These are phyloP conservation scores for Sarotherodon lohbergeri DNA, from an alignment of 2,113 vertebrate genomes.

Conservation along the genomic window DNA sequence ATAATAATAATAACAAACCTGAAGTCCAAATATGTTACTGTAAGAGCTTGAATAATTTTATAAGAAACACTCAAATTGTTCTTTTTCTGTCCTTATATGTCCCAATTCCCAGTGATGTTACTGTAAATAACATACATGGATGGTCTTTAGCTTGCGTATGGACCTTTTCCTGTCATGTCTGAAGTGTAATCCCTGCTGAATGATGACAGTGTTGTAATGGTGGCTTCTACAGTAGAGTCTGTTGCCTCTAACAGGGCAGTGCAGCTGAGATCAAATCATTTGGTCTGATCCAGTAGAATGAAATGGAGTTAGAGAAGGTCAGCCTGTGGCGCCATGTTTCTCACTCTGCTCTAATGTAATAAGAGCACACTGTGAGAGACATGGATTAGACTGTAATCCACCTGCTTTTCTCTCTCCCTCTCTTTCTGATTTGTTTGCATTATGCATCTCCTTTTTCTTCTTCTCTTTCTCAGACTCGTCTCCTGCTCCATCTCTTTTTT, in stretches of 20 bases:
- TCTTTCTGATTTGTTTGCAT: not conserved
- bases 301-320: conserved; percentile 59
- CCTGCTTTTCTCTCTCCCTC: not conserved
- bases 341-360: conserved; percentile 44
- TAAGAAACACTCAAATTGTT: not conserved
- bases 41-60: not conserved
- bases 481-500: not conserved
- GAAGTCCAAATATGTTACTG: not conserved
- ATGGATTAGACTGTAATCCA: conserved; percentile 41
- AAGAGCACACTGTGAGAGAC: conserved; percentile 18
- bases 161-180: not conserved
- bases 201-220: not conserved
- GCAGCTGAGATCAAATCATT: conserved; percentile 38
- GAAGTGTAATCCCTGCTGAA: not conserved
- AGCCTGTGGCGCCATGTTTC: conserved; percentile 8
- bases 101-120: not conserved
- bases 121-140: not conserved
- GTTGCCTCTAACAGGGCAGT: not conserved
- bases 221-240: not conserved
- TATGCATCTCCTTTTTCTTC: not conserved
- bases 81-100: not conserved
- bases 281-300: conserved; percentile 40
- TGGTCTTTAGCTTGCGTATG: not conserved
- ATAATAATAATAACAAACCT: not conserved
- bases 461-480: not conserved